Evolutionary conservation across 2,797 vertebrate species (phyloP), one percentile per base, ranked within the genome.

Genomic region (Epinephelus malabaricus): DNA sequence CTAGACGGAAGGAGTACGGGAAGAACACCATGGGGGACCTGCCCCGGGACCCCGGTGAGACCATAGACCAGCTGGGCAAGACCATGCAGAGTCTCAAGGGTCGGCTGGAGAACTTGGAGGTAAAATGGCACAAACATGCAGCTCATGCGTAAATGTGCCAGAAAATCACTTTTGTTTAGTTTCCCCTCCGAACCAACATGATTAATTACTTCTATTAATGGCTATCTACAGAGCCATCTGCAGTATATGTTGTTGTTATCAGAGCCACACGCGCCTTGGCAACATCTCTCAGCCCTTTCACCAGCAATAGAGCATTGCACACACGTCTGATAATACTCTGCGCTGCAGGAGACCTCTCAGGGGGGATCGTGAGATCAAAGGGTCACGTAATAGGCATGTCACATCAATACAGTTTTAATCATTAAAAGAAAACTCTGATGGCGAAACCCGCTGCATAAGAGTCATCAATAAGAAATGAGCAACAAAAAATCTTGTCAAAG

Each of bases 21-120:
- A 96, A 97, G 76, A 92, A 99, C 93, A 99, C 98, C 1, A 99
- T 99, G 98, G 98, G 98, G 25, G 98, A 99, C 85, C 92, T 98
- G 85, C 98, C 98, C 58, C 94, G 98, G 51, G 97, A 99, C 89
- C 97, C 98, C 5, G 71, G 92, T 0, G 97, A 96, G 87, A 94
- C 97, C 64, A 96, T 99, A 78, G 96, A 98, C 74, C 98, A 99
- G 85, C 96, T 99, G 76, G 97, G 97, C 60, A 97, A 97, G 88
- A 98, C 98, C 75, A 97, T 99, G 96, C 98, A 99, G 94, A 94
- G 93, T 60, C 96, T 99, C 18, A 99, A 98, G 88, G 97, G 98
- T 85, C 95, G 98, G 10, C 94, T 99, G 92, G 97, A 97, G 90
- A 98, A 89, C 90, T 94, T 99, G 79, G 98, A 99, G 98, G 98